Percentiles rank a stretch among this genome's conserved stretches.
These are phyloP conservation scores for Pterophyllum scalare DNA, from an alignment of 2,113 vertebrate species.

Conservation along the genomic window DNA sequence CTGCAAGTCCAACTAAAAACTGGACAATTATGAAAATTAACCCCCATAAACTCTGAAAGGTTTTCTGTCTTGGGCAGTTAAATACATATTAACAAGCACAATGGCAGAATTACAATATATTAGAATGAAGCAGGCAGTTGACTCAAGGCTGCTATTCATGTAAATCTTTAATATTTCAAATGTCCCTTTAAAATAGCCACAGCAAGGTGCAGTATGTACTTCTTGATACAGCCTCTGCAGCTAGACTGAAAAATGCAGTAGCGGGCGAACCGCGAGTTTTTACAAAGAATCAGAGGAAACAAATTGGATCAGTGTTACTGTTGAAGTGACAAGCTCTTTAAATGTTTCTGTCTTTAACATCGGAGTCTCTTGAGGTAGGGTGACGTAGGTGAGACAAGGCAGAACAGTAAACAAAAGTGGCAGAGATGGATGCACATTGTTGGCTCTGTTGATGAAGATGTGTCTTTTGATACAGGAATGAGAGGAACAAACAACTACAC, in stretches of 20 bases:
- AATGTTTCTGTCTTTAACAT: constrained; percentile 30
- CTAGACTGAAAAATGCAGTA: neutral
- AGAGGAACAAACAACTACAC: constrained; percentile 44
- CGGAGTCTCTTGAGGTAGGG: constrained; percentile 21
- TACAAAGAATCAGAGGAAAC: neutral
- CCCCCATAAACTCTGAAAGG: constrained; percentile 24
- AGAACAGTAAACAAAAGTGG: constrained; percentile 51
- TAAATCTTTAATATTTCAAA: neutral
- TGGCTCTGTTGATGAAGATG: constrained; percentile 57
- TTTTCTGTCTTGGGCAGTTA: constrained; percentile 29
- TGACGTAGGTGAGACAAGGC: constrained; percentile 39
- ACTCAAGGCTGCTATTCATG: neutral
- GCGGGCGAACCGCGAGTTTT: neutral
- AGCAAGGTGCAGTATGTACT: neutral
- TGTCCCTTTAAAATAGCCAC: neutral
- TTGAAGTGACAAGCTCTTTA: constrained; percentile 17
- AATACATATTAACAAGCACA: constrained; percentile 29
- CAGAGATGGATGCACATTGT: constrained; percentile 59
- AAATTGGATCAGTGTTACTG: neutral
- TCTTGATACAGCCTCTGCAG: neutral
- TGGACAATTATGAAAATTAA: constrained; percentile 52
- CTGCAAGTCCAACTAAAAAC: constrained; percentile 36
- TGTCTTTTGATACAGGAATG: constrained; percentile 31
- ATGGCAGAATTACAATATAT: constrained; percentile 8
- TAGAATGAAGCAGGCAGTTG: neutral